phyloP scores from a whole-genome alignment of 2,888 invertebrate genomes.

The Cremastinae sp. region DNA sequence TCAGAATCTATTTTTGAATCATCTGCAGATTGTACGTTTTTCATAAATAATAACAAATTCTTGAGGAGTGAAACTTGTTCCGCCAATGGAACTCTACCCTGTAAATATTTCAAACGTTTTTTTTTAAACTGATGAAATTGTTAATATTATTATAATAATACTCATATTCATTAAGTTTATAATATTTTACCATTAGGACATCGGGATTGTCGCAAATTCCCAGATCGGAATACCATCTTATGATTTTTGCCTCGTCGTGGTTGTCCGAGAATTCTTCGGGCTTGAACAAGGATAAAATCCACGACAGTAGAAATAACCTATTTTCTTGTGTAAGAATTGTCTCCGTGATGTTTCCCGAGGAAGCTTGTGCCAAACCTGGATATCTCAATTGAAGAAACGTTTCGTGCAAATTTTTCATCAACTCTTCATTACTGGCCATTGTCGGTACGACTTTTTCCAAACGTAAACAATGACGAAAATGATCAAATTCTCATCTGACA shows the following conservation, averaged over 20 bases:
- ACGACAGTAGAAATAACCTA: constrained; percentile 68
- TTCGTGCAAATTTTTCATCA: constrained; percentile 67
- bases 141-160: not conserved
- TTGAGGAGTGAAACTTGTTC: constrained; percentile 67
- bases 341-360: constrained; percentile 62
- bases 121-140: not conserved
- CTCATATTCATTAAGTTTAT: constrained; percentile 16
- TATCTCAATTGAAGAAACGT: constrained; percentile 68
- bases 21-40: constrained; percentile 55
- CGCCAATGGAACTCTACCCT: constrained; percentile 69
- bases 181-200: constrained; percentile 67
- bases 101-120: constrained; percentile 22
- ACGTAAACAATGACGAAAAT: not conserved
- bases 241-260: constrained; percentile 58
- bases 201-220: constrained; percentile 68
- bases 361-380: constrained; percentile 70
- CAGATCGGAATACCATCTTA: constrained; percentile 69
- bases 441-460: constrained; percentile 1
- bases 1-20: not conserved
- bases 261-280: constrained; percentile 58
- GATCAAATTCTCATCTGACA: not conserved
- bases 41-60: constrained; percentile 68
- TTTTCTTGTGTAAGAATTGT: constrained; percentile 66
- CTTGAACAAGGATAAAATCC: constrained; percentile 67
- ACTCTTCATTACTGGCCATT: constrained; percentile 59